These are phyloP conservation scores for Linhomoeus sp. DNA, from an alignment of 2,888 invertebrate genomes.

Conservation along the genomic window DNA sequence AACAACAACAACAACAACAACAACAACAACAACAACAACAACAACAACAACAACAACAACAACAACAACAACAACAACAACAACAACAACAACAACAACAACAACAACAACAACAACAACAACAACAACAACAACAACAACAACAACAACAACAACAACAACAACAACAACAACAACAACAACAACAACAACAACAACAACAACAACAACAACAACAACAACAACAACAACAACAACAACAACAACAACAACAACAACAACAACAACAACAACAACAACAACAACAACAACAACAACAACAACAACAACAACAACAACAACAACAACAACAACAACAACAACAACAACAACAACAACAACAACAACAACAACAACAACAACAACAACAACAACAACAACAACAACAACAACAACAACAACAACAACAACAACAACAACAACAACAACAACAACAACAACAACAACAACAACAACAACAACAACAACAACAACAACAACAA, in stretches of 20 bases:
- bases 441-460: background rate
- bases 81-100: background rate
- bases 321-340: background rate
- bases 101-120: background rate
- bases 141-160: background rate
- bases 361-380: background rate
- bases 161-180: background rate
- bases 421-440: background rate
- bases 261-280: background rate
- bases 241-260: background rate
- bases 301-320: background rate
- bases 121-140: background rate
- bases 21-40: background rate
- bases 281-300: background rate
- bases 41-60: background rate
- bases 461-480: background rate
- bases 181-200: background rate
- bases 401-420: background rate
- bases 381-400: background rate
- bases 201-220: background rate
- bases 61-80: background rate
- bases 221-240: background rate
- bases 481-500: background rate
- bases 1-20: background rate
- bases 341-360: background rate